Evolutionary conservation across 2,888 invertebrate species (phyloP).

Genomic region (Limenitis camilla): DNA sequence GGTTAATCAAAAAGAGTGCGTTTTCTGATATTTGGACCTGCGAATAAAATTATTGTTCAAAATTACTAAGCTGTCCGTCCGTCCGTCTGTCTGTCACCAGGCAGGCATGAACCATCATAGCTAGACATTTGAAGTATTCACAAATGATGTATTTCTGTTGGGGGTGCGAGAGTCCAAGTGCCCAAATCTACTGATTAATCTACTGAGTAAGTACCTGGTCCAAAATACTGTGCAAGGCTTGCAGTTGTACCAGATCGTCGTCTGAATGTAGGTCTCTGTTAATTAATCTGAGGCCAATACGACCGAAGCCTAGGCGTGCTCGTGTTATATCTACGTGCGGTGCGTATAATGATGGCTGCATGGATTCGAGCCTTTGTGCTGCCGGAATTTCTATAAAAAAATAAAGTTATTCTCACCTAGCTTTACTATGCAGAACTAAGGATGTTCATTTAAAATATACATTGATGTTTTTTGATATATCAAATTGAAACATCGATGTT

Average conservation of each 20-base stretch:
- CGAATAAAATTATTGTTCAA: neutral
- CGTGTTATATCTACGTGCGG: slow-evolving; percentile 54
- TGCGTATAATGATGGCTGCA: slow-evolving; percentile 56
- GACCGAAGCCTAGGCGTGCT: slow-evolving; percentile 50
- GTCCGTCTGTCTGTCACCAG: too few species aligned
- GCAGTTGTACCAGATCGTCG: slow-evolving; percentile 46
- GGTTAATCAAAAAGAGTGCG: slow-evolving; percentile 49
- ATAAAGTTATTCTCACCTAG: neutral
- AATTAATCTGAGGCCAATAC: slow-evolving; percentile 47
- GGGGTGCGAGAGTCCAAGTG: too few species aligned
- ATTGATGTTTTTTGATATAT: too few species aligned
- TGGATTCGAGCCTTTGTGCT: slow-evolving; percentile 46
- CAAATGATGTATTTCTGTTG: too few species aligned
- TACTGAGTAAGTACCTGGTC: slow-evolving; percentile 58
- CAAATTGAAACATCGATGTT: too few species aligned
- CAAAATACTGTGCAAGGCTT: slow-evolving; percentile 55
- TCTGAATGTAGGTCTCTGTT: slow-evolving; percentile 51
- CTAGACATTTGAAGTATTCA: too few species aligned
- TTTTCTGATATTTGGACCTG: slow-evolving; percentile 61
- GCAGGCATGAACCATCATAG: too few species aligned
- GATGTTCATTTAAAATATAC: too few species aligned
- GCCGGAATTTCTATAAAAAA: slow-evolving; percentile 38
- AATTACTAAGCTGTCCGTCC: too few species aligned
- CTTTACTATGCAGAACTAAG: neutral
- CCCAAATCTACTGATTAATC: too few species aligned